These are phyloP conservation scores for Drosophila planitibia DNA, from an alignment of 2,888 invertebrate genomes.

Conservation along the genomic window DNA sequence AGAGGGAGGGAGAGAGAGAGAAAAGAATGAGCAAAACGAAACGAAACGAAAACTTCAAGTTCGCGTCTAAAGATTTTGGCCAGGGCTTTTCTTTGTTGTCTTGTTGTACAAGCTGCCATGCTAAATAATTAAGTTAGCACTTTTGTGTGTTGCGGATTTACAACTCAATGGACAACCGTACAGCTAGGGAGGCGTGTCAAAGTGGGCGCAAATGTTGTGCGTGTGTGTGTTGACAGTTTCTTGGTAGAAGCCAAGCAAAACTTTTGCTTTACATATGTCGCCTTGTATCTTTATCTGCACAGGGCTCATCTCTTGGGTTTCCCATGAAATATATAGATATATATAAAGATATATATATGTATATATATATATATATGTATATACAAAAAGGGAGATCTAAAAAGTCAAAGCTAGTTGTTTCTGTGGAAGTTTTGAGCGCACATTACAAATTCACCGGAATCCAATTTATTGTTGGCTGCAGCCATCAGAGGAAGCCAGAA, in stretches of 20 bases:
- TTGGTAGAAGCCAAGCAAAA: constrained; percentile 56
- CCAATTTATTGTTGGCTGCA: constrained; percentile 70
- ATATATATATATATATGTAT: neutral
- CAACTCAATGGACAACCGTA: constrained; percentile 51
- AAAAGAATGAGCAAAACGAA: constrained; percentile 6
- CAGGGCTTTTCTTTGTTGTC: constrained; percentile 73
- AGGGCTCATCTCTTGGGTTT: constrained; percentile 49
- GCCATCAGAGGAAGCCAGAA: constrained; percentile 48
- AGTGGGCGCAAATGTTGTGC: constrained; percentile 44
- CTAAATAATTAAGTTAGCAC: constrained; percentile 81
- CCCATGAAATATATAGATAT: constrained; percentile 51
- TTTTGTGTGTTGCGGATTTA: constrained; percentile 73
- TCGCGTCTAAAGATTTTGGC: constrained; percentile 64
- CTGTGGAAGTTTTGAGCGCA: constrained; percentile 68
- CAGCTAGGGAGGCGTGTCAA: neutral
- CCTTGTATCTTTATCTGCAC: constrained; percentile 45
- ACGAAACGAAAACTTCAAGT: constrained; percentile 56
- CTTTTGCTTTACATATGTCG: constrained; percentile 68
- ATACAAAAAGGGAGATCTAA: constrained; percentile 17
- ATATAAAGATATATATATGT: constrained; percentile 8
- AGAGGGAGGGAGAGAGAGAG: neutral
- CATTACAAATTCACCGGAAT: constrained; percentile 77
- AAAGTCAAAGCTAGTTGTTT: constrained; percentile 56
- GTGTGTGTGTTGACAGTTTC: constrained; percentile 67
- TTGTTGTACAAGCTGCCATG: constrained; percentile 61